phyloP scores from a whole-genome alignment of 2,113 vertebrate species.

The Xiphias gladius region DNA sequence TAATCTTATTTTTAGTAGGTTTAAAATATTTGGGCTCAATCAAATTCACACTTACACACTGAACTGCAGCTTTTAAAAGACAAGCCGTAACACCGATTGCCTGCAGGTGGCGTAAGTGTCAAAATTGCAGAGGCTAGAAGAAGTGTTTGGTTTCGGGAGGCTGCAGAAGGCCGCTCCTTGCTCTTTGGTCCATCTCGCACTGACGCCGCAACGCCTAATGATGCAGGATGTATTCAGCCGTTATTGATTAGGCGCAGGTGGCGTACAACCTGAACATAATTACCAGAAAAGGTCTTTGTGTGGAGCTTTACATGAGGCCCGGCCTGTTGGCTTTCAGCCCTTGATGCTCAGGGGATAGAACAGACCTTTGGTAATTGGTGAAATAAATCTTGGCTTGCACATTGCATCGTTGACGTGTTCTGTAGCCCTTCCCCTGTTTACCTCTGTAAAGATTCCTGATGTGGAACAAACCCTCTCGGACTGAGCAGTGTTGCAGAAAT shows the following conservation, averaged over 20 bases:
- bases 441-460: neutral
- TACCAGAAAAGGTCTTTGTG: neutral
- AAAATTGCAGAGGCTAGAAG: no score
- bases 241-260: slow-evolving; percentile 22
- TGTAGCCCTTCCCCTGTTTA: neutral
- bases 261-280: neutral
- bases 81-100: no score
- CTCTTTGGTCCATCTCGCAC: neutral
- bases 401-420: no score
- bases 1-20: no score
- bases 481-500: neutral
- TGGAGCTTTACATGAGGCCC: no score
- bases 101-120: no score
- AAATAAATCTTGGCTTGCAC: neutral
- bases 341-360: neutral
- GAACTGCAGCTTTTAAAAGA: no score
- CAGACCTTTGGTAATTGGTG: neutral
- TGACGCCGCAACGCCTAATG: neutral
- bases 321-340: no score
- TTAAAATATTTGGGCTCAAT: no score
- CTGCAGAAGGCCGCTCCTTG: no score
- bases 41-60: no score
- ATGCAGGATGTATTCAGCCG: slow-evolving; percentile 12
- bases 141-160: no score
- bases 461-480: neutral